Evolutionary conservation across 2,888 invertebrate genomes (phyloP).

Genomic region (Aleiodes alternator): DNA sequence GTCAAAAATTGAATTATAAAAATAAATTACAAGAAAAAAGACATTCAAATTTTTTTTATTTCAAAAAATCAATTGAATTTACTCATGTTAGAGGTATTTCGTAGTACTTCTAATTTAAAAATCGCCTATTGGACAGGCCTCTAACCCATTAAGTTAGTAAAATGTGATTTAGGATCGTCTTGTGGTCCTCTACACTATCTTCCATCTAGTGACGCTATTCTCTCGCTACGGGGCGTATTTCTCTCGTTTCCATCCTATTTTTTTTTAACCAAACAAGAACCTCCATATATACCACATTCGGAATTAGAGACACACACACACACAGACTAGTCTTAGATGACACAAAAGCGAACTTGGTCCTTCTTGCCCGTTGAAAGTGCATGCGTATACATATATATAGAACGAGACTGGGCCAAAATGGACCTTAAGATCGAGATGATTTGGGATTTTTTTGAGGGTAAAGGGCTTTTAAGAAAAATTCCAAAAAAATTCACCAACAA

Average conservation of each 20-base stretch:
- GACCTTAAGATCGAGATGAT: too few species aligned
- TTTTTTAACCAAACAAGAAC: background rate
- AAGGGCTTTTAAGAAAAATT: too few species aligned
- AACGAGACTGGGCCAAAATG: too few species aligned
- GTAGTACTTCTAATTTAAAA: slow-evolving; percentile 9
- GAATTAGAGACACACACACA: background rate
- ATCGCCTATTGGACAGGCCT: slow-evolving; percentile 46
- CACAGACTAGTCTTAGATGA: too few species aligned
- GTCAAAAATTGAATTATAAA: too few species aligned
- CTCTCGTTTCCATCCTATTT: slow-evolving; percentile 26
- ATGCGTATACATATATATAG: background rate
- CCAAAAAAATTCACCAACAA: too few species aligned
- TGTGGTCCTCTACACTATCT: slow-evolving; percentile 55
- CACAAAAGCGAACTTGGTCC: too few species aligned
- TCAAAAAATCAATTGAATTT: slow-evolving; percentile 1
- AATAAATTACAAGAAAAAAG: too few species aligned
- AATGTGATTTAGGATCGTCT: slow-evolving; percentile 71
- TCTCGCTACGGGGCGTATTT: slow-evolving; percentile 33
- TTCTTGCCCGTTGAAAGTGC: too few species aligned
- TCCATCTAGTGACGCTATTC: slow-evolving; percentile 27
- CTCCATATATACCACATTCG: background rate
- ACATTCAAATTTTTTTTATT: too few species aligned
- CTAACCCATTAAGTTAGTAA: slow-evolving; percentile 64
- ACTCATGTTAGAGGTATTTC: background rate
- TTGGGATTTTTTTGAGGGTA: too few species aligned